These are phyloP conservation scores for Syrmaticus mikado DNA, from an alignment of 2,113 vertebrate genomes.

Conservation along the genomic window DNA sequence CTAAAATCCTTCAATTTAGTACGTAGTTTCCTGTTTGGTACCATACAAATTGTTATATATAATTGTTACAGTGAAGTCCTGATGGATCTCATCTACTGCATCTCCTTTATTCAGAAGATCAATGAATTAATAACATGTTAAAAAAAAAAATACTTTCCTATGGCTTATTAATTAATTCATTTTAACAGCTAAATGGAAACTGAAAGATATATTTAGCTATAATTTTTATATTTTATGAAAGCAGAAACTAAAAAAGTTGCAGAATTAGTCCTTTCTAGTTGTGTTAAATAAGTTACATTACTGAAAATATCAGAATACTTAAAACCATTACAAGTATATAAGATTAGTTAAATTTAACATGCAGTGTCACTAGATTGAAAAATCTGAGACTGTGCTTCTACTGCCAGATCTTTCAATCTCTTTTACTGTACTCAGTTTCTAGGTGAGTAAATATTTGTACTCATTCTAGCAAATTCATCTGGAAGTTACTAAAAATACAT, in stretches of 20 bases:
- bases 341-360: not conserved
- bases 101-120: not conserved
- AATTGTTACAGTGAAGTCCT: not conserved
- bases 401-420: not conserved
- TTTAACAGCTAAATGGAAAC: not conserved
- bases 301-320: not conserved
- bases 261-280: not conserved
- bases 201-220: not conserved
- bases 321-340: not conserved
- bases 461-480: not conserved
- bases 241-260: not conserved
- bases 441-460: not conserved
- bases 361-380: not conserved
- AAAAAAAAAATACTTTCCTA: not conserved
- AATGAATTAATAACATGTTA: not conserved
- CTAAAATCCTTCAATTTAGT: not conserved
- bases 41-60: not conserved
- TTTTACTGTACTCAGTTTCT: not conserved
- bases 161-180: not conserved
- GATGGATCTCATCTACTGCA: not conserved
- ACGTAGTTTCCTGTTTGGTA: not conserved
- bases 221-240: not conserved
- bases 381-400: not conserved
- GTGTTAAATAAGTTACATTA: not conserved
- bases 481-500: not conserved